Evolutionary conservation across 2,888 invertebrate genomes (phyloP), one percentile per base, ranked within the genome.

Genomic region (Troides aeacus): DNA sequence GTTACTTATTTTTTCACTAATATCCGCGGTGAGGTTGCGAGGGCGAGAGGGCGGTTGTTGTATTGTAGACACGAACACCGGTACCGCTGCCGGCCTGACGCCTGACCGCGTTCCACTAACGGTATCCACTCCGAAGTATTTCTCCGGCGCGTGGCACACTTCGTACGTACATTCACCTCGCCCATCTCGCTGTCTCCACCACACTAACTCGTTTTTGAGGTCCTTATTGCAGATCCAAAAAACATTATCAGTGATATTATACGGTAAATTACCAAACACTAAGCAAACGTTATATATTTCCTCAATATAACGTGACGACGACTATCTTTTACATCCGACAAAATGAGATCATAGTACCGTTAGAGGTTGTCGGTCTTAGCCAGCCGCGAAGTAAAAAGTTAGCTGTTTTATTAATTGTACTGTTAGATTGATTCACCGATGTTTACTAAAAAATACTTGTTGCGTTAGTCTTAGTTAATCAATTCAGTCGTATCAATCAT

Each of bases 111-210:
- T 89, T 91, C 89, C 89, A 84, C 83, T 92, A 92, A 92, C 92
- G 92, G 92, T 92, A 91, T 83, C 85, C 86, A 86, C 84, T 87
- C 86, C 87, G 89, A 89, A 90, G 90, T 88, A 86, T 91, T 90
- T 91, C 90, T 90, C 87, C 83, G 86, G 84, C 88, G 84, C 85
- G 87, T 90, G 92, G 89, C 92, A 92, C 91, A 92, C 90, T 91
- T 92, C 79, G 86, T 86, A 89, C 88, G 92, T 91, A 84, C 92
- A 85, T 92, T 92, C 92, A 92, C 92, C 92, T 92, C 87, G 77
- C 77, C 85, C 85, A 88, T 89, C 88, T 88, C 81, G 78, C 82
- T 83, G 84, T 84, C 86, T 82, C 30, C 5, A 21, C 82, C 81
- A 75, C 76, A 73, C 71, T 77, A 74, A 72, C 76, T 67, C 70